phyloP scores from a whole-genome alignment of 2,113 vertebrate genomes.

The Forbesichthys papilliferus region DNA sequence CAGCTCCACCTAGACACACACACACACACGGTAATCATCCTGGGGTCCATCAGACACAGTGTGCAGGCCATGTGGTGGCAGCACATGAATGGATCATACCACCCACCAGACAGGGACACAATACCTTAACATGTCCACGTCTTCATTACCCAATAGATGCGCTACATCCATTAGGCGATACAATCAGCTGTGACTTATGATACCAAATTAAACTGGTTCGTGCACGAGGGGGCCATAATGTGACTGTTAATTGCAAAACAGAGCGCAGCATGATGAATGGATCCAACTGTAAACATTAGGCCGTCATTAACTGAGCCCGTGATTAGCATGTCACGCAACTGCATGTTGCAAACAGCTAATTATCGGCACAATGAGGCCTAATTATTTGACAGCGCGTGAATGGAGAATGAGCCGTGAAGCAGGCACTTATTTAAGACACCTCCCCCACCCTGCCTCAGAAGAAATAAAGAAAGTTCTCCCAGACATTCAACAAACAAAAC shows the following conservation, averaged over 20 bases:
- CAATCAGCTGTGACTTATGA: background rate
- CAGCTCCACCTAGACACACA: slow-evolving; percentile 86
- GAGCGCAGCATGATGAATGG: slow-evolving; percentile 16
- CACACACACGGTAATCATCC: slow-evolving; percentile 1
- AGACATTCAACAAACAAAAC: too few relatives aligned
- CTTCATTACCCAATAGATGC: background rate
- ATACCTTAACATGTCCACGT: background rate
- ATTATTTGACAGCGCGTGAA: slow-evolving; percentile 42
- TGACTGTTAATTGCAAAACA: slow-evolving; percentile 17
- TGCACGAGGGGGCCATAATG: background rate
- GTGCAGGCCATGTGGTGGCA: background rate
- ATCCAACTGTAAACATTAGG: slow-evolving; percentile 52
- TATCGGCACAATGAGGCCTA: slow-evolving; percentile 36
- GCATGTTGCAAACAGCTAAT: slow-evolving; percentile 53
- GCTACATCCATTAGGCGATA: background rate
- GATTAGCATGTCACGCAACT: slow-evolving; percentile 45
- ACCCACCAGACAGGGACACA: background rate
- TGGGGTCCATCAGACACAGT: background rate
- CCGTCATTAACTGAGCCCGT: slow-evolving; percentile 33
- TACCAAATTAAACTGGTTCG: background rate
- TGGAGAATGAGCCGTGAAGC: slow-evolving; percentile 21
- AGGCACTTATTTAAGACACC: background rate
- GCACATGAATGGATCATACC: background rate
- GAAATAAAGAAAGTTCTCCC: too few relatives aligned
- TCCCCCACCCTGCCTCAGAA: too few relatives aligned